phyloP scores from a whole-genome alignment of 1,140 invertebrate genomes.

The Lepeophtheirus salmonis region DNA sequence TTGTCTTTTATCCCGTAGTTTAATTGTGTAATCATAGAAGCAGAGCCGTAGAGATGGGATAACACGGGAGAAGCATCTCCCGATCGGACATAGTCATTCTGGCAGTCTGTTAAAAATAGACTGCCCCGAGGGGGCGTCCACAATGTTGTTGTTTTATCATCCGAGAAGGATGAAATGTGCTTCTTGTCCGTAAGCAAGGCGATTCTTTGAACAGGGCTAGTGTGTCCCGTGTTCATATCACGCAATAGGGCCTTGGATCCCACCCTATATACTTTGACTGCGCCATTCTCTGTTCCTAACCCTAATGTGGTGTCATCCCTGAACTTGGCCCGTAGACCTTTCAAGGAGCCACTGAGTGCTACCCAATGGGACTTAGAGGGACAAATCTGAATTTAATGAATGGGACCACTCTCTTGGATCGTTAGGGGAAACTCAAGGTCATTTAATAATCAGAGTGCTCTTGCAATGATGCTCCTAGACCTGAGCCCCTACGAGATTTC shows the following conservation, averaged over 20 bases:
- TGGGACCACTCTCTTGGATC: background rate
- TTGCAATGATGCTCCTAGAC: background rate
- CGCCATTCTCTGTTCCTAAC: background rate
- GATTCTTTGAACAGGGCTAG: background rate
- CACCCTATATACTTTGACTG: background rate
- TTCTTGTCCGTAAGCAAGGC: constrained; percentile 57
- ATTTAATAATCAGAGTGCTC: background rate
- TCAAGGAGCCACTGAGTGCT: background rate
- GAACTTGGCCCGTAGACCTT: background rate
- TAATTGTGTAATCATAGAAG: constrained; percentile 77
- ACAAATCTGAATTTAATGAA: background rate
- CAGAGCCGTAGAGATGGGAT: constrained; percentile 54
- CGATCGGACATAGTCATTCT: constrained; percentile 41
- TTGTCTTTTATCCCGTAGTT: constrained; percentile 59
- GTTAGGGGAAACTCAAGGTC: background rate
- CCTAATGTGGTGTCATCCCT: background rate
- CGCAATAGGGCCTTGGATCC: background rate
- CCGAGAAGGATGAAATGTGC: constrained; percentile 67
- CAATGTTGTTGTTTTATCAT: constrained; percentile 66
- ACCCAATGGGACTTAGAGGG: background rate
- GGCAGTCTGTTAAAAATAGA: constrained; percentile 33
- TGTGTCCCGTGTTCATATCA: background rate
- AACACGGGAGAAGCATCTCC: constrained; percentile 54
- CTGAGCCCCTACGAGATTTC: background rate
- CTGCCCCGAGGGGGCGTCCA: constrained; percentile 66